phyloP scores from a whole-genome alignment of 2,888 invertebrate genomes.

The Sinodicranocentrus sp. region DNA sequence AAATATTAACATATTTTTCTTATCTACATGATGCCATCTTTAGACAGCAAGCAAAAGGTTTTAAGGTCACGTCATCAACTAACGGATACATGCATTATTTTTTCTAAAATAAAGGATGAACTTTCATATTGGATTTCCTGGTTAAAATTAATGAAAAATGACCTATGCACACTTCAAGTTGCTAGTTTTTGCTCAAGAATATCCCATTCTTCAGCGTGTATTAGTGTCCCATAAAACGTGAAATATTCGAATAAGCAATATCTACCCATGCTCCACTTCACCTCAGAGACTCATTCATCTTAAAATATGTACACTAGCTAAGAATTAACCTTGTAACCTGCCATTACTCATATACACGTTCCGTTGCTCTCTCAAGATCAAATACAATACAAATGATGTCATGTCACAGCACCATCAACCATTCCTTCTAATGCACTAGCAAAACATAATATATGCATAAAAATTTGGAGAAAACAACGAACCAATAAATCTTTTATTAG shows the following conservation, averaged over 20 bases:
- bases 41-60: constrained; percentile 6
- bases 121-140: constrained; percentile 43
- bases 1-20: too few species aligned
- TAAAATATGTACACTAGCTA: background rate
- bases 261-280: constrained; percentile 19
- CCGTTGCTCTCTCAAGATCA: background rate
- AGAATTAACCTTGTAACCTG: constrained; percentile 42
- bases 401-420: background rate
- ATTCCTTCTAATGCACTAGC: background rate
- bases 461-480: background rate
- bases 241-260: constrained; percentile 23
- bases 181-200: background rate
- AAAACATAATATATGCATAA: background rate
- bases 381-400: background rate
- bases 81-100: constrained; percentile 20
- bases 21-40: constrained; percentile 17
- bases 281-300: constrained; percentile 14
- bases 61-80: constrained; percentile 35
- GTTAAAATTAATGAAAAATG: constrained; percentile 15
- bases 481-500: constrained; percentile 14
- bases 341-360: constrained; percentile 9
- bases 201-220: constrained; percentile 1
- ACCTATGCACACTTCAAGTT: constrained; percentile 24
- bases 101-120: background rate
- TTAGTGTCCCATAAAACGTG: constrained; percentile 44